Percentiles rank a stretch among this genome's conserved stretches.
Evolutionary conservation across 2,888 invertebrate genomes (phyloP).

Genomic region (Trypoxylon attenuatum): DNA sequence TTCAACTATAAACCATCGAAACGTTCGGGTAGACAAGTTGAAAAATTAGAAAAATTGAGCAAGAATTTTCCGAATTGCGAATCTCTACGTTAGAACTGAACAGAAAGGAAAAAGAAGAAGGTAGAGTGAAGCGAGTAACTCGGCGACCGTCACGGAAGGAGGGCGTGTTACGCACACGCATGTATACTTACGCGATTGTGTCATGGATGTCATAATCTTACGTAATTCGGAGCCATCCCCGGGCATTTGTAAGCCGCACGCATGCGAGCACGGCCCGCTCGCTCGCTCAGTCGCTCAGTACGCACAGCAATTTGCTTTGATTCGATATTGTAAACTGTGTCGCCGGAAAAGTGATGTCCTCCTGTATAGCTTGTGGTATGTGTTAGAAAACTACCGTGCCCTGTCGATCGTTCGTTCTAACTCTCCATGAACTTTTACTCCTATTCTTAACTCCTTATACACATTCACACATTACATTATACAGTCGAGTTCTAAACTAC

Average conservation of each 20-base stretch:
- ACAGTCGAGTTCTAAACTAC: no score
- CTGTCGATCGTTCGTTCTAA: no score
- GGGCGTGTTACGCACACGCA: conserved; percentile 64
- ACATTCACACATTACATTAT: no score
- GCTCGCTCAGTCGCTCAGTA: conserved; percentile 45
- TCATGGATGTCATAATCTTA: conserved; percentile 72
- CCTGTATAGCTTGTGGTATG: no score
- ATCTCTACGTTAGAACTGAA: conserved; percentile 25
- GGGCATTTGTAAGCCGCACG: conserved; percentile 64
- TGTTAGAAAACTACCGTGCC: no score
- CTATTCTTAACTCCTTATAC: no score
- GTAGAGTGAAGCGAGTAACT: conserved; percentile 23
- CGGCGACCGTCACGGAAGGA: conserved; percentile 61
- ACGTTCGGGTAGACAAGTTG: no score
- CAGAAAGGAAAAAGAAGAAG: neutral
- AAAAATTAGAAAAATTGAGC: no score
- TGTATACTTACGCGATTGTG: conserved; percentile 61
- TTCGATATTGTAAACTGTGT: conserved; percentile 63
- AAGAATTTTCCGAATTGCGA: no score
- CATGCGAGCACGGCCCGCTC: conserved; percentile 52
- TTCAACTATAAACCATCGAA: no score
- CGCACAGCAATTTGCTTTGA: conserved; percentile 64
- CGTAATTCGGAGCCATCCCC: conserved; percentile 63
- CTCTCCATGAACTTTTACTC: no score
- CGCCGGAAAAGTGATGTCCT: conserved; percentile 55